Evolutionary conservation across 2,888 invertebrate species (phyloP), one percentile per base, ranked within the genome.

Genomic region (Rhimphoctona megacephalus): DNA sequence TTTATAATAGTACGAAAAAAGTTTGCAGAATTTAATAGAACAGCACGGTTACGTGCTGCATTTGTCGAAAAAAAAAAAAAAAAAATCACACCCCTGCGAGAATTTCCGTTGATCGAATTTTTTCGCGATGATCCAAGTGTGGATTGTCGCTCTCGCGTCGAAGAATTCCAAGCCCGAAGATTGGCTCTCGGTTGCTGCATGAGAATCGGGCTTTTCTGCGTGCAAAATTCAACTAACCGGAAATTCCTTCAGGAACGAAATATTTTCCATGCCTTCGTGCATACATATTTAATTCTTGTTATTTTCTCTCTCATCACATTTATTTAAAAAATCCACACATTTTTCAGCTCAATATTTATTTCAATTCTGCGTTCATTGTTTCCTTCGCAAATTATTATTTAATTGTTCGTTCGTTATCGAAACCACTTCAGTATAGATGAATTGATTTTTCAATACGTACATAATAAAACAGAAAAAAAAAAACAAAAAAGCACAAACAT

Each of bases 81-180:
- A 61, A 61, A 61, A 25, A 30, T 14, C 17, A 49, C 9, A 17
- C 30, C 17, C 61, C 61, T 30, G 2, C 6, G 17, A 61, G 39
- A 67, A 67, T 39, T 67, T 39, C n/a, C 39, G 39, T 39, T 67
- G 66, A 67, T 67, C 66, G 30, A 72, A 72, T 46, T 72, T 46
- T 72, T 72, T 49, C 33, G 46, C 70, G 46, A 46, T 72, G 30
- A 30, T 49, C 49, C 70, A 49, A 49, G 19, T 30, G 66, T 25
- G 70, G 69, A 70, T 83, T 70, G 43, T 69, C 61, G 61, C 22
- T 74, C 19, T 49, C 70, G n/a, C 49, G 30, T 49, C 49, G 49
- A 57, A 69, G 82, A 83, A 77, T 70, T 33, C 46, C 46, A 70
- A 70, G 70, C 70, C 77, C 69, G 69, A 61, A 83, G 43, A 77